phyloP scores from a whole-genome alignment of 1,140 invertebrate genomes.

The Bombus waltoni region DNA sequence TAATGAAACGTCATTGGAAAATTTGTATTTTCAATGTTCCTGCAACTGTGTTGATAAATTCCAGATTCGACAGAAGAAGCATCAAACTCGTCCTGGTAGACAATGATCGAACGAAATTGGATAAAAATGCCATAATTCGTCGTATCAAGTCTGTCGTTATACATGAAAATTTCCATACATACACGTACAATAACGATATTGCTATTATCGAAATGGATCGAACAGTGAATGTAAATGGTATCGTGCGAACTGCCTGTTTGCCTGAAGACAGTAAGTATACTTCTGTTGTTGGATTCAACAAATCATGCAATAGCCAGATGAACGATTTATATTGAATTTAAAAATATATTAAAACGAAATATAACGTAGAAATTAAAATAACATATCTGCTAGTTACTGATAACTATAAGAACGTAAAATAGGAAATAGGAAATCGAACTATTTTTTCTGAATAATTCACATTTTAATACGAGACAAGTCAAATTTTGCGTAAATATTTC shows the following conservation, averaged over 20 bases:
- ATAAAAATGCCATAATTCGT: constrained; percentile 72
- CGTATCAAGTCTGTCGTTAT: constrained; percentile 80
- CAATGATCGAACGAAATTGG: constrained; percentile 75
- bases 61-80: constrained; percentile 79
- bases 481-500: too few species aligned
- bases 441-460: background rate
- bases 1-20: too few species aligned
- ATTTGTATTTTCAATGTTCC: background rate
- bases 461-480: background rate
- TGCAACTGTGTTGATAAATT: constrained; percentile 34
- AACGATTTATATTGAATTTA: background rate
- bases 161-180: constrained; percentile 88
- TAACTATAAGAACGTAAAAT: too few species aligned
- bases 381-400: background rate
- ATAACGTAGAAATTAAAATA: background rate
- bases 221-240: constrained; percentile 84
- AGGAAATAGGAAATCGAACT: background rate
- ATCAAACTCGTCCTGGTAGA: constrained; percentile 81
- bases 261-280: constrained; percentile 83
- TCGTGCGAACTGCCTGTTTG: constrained; percentile 88
- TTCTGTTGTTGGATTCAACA: background rate
- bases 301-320: background rate
- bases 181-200: constrained; percentile 91
- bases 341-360: background rate
- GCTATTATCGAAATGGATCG: constrained; percentile 88